phyloP scores from a whole-genome alignment of 37 sponge, comb jelly and placozoan genomes.

The Ephydatia muelleri region DNA sequence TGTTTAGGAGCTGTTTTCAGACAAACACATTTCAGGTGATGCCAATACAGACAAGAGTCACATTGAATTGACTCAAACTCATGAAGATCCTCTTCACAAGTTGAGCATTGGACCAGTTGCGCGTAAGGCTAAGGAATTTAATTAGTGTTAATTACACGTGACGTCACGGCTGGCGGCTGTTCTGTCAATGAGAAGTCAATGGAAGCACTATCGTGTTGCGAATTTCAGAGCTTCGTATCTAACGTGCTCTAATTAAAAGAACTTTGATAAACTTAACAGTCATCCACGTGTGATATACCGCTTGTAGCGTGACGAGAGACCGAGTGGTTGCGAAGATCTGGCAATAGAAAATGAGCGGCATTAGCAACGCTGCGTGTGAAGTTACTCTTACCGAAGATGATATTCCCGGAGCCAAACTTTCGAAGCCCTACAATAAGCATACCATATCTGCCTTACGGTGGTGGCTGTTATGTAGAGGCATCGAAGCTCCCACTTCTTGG shows the following conservation, averaged over 20 bases:
- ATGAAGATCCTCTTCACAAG: too few species aligned
- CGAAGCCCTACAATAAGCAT: constrained; percentile 15
- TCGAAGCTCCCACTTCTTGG: constrained; percentile 9
- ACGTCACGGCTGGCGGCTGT: not conserved
- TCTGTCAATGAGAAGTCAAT: constrained; percentile 1
- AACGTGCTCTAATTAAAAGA: not conserved
- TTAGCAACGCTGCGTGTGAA: constrained; percentile 1
- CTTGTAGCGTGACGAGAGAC: not conserved
- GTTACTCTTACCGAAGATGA: constrained; percentile 12
- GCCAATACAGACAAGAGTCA: too few species aligned
- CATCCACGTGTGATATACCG: constrained; percentile 1
- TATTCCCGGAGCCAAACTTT: constrained; percentile 16
- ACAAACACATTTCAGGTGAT: too few species aligned
- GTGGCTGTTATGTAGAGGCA: constrained; percentile 34
- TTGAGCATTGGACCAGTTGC: not conserved
- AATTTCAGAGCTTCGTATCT: not conserved
- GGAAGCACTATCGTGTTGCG: not conserved
- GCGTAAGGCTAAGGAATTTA: constrained; percentile 1
- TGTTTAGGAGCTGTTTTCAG: too few species aligned
- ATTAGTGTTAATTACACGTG: not conserved
- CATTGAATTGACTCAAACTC: too few species aligned
- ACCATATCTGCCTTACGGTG: constrained; percentile 5
- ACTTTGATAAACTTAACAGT: constrained; percentile 1
- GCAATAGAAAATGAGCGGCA: not conserved
- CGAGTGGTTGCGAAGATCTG: not conserved